Base-by-base conservation (phyloP, 1,140 invertebrate species). In the Riptortus pedestris region DNA sequence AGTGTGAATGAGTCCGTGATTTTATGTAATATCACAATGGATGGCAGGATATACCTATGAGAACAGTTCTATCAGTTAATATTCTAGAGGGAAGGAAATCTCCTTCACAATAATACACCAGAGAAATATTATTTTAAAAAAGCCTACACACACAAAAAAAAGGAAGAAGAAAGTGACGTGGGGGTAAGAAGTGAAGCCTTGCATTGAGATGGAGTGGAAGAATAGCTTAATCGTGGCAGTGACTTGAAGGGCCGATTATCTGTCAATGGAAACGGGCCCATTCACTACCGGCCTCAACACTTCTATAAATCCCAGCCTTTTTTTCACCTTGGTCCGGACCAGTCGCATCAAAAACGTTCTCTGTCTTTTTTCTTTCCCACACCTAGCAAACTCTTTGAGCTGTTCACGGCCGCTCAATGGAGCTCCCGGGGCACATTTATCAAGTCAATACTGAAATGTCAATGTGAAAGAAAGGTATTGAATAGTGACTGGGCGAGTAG, bases 361-460 rank as follows among this genome's bases (percentile, higher is more conserved):
- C 48, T 20, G 16, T 2, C 48, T 51, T 51, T 51, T 51, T 51
- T 51, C 48, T 51, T 51, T 51, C 48, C 48, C 48, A 51, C 48
- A 51, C n/a, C 48, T 51, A 51, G 48, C 48, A 20, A 51, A 51
- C 48, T 51, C n/a, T 51, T 51, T 51, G 4, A 24, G n/a, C 48
- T 51, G 22, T 51, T 24, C 22, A 18, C 48, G 22, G 3, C 18
- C 48, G 9, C 48, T 51, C 48, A 51, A 51, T 51, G 24, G 48
- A 22, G 18, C 48, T 24, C 48, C 48, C 48, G 48, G 24, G 24
- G 31, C 48, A 51, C 48, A 51, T 51, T 51, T 51, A 51, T 51
- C 48, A 51, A 51, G 48, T 51, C 48, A 51, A 51, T 51, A 51
- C 48, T 51, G 48, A 51, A 51, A 51, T 24, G 48, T 51, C 48